Conservation (phyloP, 2,888 invertebrate genomes). For the Rapana venosa region DNA sequence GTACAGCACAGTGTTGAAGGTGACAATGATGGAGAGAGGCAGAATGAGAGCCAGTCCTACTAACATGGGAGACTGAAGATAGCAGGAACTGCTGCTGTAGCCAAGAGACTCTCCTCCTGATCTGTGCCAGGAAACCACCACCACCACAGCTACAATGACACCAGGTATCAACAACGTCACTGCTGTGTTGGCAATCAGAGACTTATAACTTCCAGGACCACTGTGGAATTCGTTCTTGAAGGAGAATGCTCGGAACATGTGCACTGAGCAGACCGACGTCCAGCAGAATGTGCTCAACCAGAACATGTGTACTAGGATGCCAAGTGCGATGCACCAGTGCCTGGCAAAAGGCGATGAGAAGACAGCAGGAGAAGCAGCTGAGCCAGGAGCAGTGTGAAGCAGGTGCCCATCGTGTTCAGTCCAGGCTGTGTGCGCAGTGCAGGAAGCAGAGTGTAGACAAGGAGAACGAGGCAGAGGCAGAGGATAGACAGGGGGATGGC, state of each 20-base stretch:
- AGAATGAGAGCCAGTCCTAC: slow-evolving; percentile 30
- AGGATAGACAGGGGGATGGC: slow-evolving; percentile 26
- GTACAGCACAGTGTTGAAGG: slow-evolving; percentile 8
- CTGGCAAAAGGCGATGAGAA: not conserved
- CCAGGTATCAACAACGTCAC: slow-evolving; percentile 5
- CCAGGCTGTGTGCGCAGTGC: slow-evolving; percentile 38
- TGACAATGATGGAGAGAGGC: slow-evolving; percentile 18
- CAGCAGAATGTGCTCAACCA: slow-evolving; percentile 44
- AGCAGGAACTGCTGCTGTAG: slow-evolving; percentile 36
- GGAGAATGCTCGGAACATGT: slow-evolving; percentile 45
- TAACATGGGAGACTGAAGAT: slow-evolving; percentile 25
- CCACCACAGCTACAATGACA: slow-evolving; percentile 22
- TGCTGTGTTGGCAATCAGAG: not conserved
- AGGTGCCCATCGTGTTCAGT: slow-evolving; percentile 29
- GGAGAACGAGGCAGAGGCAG: slow-evolving; percentile 16
- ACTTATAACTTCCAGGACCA: not conserved
- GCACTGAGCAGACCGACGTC: slow-evolving; percentile 37
- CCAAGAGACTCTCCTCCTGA: slow-evolving; percentile 33
- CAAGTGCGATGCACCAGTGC: slow-evolving; percentile 36
- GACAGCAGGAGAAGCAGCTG: slow-evolving; percentile 36
- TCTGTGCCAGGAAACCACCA: not conserved
- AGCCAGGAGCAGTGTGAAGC: slow-evolving; percentile 20
- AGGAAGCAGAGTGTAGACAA: slow-evolving; percentile 28
- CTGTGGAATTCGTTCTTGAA: slow-evolving; percentile 5
- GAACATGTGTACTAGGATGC: slow-evolving; percentile 32